phyloP scores from a whole-genome alignment of 2,888 invertebrate species.

The Lasioglossum oenotherae region DNA sequence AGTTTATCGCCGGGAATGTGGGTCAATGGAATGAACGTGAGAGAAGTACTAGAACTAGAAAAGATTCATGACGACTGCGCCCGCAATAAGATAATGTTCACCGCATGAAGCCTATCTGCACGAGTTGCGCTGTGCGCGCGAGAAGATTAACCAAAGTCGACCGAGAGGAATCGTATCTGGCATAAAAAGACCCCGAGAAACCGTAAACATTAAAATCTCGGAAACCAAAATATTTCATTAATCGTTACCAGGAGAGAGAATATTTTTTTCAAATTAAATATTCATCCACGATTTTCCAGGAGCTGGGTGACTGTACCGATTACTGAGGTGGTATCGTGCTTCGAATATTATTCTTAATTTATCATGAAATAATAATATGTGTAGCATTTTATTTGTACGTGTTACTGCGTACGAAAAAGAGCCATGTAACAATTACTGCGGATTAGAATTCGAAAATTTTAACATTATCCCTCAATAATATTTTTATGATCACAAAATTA shows the following conservation, averaged over 20 bases:
- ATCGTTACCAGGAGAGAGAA: background rate
- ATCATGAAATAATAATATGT: no score
- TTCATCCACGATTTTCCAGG: background rate
- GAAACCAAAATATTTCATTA: background rate
- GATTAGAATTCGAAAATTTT: no score
- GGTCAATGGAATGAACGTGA: slow-evolving; percentile 56
- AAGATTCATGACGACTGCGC: slow-evolving; percentile 54
- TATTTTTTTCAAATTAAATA: background rate
- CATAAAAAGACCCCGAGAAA: background rate
- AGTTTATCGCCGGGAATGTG: slow-evolving; percentile 43
- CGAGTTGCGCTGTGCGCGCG: slow-evolving; percentile 21
- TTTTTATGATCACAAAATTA: no score
- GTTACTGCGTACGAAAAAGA: no score
- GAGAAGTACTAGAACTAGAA: slow-evolving; percentile 58
- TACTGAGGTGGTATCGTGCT: no score
- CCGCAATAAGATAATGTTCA: slow-evolving; percentile 63
- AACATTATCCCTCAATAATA: no score
- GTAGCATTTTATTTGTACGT: no score
- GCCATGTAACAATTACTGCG: no score
- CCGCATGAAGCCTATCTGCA: slow-evolving; percentile 54
- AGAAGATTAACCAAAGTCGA: slow-evolving; percentile 43
- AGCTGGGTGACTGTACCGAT: no score
- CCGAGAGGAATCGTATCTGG: background rate
- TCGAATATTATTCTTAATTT: no score
- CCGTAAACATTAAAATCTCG: background rate